A percentile compares a stretch with the other conserved stretches of the same genome.
phyloP scores from a whole-genome alignment of 2,113 vertebrate species.

The Asarcornis scutulata region DNA sequence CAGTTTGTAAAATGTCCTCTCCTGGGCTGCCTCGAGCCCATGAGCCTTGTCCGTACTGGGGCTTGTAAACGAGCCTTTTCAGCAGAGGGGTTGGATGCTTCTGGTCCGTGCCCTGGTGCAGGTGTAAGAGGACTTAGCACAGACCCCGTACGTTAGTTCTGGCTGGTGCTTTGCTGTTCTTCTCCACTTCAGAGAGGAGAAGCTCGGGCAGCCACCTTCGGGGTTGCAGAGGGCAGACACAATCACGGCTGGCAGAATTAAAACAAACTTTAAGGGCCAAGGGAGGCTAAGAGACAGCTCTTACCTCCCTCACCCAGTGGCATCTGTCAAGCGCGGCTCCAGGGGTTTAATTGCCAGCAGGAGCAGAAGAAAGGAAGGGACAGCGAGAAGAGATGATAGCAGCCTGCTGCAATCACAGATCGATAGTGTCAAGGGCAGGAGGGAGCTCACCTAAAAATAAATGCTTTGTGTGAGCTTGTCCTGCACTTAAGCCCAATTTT shows the following conservation, averaged over 20 bases:
- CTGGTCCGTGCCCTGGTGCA: not conserved
- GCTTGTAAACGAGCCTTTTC: not conserved
- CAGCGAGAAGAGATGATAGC: not conserved
- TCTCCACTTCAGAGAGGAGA: not conserved
- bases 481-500: conserved; percentile 33
- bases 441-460: conserved; percentile 38
- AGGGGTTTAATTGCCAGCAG: not conserved
- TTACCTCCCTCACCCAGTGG: not conserved
- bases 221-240: not conserved
- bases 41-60: not conserved
- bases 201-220: not conserved
- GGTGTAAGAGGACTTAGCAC: not conserved
- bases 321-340: conserved; percentile 4
- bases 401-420: conserved; percentile 43
- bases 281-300: not conserved
- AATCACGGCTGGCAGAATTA: not conserved
- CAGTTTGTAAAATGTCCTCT: not conserved
- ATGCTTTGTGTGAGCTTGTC: conserved; percentile 5
- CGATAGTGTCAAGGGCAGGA: conserved; percentile 50
- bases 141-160: not conserved
- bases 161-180: not conserved
- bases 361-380: conserved; percentile 4
- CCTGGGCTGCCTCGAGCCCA: not conserved
- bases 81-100: not conserved
- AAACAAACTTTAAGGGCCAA: not conserved